A percentile compares a stretch with the other conserved stretches of the same genome.
Conservation (phyloP, 2,797 vertebrate genomes). For the Catharus ustulatus region DNA sequence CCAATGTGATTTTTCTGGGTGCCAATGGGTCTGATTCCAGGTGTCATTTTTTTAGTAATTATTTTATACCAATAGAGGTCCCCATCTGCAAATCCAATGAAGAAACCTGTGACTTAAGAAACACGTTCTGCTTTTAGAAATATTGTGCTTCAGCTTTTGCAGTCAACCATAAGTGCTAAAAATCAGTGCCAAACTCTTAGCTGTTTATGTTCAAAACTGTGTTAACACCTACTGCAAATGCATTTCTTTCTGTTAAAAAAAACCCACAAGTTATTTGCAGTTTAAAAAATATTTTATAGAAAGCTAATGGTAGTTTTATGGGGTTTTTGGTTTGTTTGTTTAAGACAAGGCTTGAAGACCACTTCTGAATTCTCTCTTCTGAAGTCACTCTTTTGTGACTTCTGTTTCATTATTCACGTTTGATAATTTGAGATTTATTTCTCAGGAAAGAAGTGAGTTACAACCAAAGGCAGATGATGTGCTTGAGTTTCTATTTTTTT, state of each 20-base stretch:
- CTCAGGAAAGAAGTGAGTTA: background rate
- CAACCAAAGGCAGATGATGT: background rate
- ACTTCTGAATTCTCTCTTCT: background rate
- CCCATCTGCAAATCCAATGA: slow-evolving; percentile 79
- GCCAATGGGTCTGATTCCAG: background rate
- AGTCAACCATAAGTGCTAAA: background rate
- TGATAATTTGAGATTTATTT: background rate
- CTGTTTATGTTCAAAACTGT: background rate
- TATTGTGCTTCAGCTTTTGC: background rate
- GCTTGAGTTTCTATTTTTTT: background rate
- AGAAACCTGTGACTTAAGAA: slow-evolving; percentile 43
- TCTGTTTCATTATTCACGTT: background rate
- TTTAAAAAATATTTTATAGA: background rate
- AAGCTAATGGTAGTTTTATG: background rate
- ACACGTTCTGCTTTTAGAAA: background rate
- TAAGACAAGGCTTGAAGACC: background rate
- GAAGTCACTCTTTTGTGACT: background rate
- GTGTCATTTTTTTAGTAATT: slow-evolving; percentile 49
- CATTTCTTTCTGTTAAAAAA: background rate
- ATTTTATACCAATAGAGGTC: slow-evolving; percentile 80
- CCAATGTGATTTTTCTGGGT: background rate
- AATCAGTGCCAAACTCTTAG: background rate
- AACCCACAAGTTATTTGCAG: background rate
- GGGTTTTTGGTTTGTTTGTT: background rate
- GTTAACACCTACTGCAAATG: background rate